Evolutionary conservation across 2,113 vertebrate species (phyloP).

Genomic region (Pterocles orientalis): DNA sequence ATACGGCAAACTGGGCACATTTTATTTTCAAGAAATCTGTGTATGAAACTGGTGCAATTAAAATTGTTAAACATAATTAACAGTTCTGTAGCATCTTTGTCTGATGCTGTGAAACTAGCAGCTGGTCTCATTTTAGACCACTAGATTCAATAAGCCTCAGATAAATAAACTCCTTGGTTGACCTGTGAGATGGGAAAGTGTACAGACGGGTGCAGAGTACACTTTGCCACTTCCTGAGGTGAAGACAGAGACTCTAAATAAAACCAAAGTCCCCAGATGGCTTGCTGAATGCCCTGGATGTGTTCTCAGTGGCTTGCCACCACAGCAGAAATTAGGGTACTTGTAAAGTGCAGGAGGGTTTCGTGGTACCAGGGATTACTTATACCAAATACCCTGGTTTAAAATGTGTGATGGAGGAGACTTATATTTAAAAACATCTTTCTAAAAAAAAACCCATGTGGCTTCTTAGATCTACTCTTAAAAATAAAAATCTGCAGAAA

Average conservation of each 20-base stretch:
- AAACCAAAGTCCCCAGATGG: accelerated
- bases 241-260: background rate
- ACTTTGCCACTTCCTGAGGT: background rate
- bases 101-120: background rate
- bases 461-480: background rate
- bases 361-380: background rate
- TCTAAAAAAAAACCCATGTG: background rate
- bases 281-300: background rate
- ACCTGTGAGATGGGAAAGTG: background rate
- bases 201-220: background rate
- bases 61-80: background rate
- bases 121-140: background rate
- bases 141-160: background rate
- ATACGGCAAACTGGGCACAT: accelerated
- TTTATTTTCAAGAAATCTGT: background rate
- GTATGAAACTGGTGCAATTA: background rate
- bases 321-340: background rate
- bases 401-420: background rate
- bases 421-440: background rate
- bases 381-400: background rate
- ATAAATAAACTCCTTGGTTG: background rate
- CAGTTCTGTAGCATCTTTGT: background rate
- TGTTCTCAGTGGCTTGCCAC: background rate
- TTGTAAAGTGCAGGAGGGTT: background rate
- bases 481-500: background rate